phyloP scores from a whole-genome alignment of 2,113 vertebrate genomes.

The Microcebus ravelobensis region DNA sequence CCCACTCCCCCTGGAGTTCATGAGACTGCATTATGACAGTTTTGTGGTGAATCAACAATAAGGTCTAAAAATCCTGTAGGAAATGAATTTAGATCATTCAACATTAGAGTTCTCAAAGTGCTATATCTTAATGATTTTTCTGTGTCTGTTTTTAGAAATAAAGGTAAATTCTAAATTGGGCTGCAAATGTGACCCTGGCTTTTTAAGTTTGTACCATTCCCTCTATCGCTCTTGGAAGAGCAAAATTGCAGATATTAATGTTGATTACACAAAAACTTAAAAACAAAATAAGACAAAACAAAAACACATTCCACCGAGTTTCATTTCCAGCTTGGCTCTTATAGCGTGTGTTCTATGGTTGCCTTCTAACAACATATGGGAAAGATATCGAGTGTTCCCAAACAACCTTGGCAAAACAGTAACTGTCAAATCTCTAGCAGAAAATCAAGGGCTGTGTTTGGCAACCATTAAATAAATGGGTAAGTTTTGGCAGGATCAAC shows the following conservation, averaged over 20 bases:
- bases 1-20: not conserved
- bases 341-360: constrained; percentile 45
- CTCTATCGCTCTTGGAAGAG: accelerated
- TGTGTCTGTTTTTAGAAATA: constrained; percentile 13
- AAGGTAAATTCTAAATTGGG: not conserved
- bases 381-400: constrained; percentile 31
- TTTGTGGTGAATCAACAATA: constrained; percentile 18
- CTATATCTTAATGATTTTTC: not conserved
- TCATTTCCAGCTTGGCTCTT: constrained; percentile 21
- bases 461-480: constrained; percentile 29
- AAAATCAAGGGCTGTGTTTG: constrained; percentile 16
- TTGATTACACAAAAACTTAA: not conserved
- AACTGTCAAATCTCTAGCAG: constrained; percentile 44
- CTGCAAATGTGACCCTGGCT: not conserved
- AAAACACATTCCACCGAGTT: not conserved
- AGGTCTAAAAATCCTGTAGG: constrained; percentile 35
- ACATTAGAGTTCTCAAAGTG: not conserved
- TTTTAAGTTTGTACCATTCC: not conserved
- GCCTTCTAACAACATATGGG: not conserved
- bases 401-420: constrained; percentile 37
- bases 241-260: not conserved
- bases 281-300: not conserved
- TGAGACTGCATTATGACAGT: not conserved
- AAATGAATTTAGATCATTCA: constrained; percentile 10
- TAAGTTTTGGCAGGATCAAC: constrained; percentile 11